Percentiles rank a stretch among this genome's conserved stretches.
phyloP scores from a whole-genome alignment of 1,140 invertebrate species.

The Goniozus legneri region DNA sequence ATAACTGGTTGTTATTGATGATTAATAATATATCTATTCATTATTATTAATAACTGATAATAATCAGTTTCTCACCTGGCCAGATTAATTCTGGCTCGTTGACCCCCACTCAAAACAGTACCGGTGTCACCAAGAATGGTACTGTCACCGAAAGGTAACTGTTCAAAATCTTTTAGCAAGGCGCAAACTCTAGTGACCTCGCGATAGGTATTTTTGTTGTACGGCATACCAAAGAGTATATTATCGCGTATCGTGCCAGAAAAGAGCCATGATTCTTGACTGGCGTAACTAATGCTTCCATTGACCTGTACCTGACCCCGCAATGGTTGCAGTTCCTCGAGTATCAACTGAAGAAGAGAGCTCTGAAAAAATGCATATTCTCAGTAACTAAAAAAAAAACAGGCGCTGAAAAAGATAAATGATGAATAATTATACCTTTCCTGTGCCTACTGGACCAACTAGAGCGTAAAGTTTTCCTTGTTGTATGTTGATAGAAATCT shows the following conservation, averaged over 20 bases:
- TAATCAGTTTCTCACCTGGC: slow-evolving; percentile 76
- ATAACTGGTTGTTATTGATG: slow-evolving; percentile 76
- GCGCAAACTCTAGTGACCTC: slow-evolving; percentile 60
- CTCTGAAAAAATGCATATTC: slow-evolving; percentile 63
- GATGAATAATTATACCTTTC: slow-evolving; percentile 60
- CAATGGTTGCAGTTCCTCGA: slow-evolving; percentile 65
- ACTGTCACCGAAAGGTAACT: slow-evolving; percentile 66
- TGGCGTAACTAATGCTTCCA: slow-evolving; percentile 67
- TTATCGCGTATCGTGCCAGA: slow-evolving; percentile 68
- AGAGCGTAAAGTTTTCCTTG: slow-evolving; percentile 68
- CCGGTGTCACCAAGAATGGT: slow-evolving; percentile 84
- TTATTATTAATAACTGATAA: slow-evolving; percentile 61
- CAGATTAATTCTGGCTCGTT: slow-evolving; percentile 63
- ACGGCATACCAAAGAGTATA: slow-evolving; percentile 73
- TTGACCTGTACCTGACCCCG: slow-evolving; percentile 62
- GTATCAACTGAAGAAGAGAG: slow-evolving; percentile 69
- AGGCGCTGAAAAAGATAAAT: background rate
- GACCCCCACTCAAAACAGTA: slow-evolving; percentile 74
- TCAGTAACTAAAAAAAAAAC: too few relatives aligned
- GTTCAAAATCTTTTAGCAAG: slow-evolving; percentile 66
- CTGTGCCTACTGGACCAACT: slow-evolving; percentile 74
- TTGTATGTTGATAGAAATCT: slow-evolving; percentile 60
- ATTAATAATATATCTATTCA: too few relatives aligned
- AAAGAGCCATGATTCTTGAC: slow-evolving; percentile 72
- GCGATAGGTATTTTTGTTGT: slow-evolving; percentile 63